A percentile compares a stretch with the other conserved stretches of the same genome.
Conservation (phyloP, 2,113 vertebrate species). For the Serinus canaria region DNA sequence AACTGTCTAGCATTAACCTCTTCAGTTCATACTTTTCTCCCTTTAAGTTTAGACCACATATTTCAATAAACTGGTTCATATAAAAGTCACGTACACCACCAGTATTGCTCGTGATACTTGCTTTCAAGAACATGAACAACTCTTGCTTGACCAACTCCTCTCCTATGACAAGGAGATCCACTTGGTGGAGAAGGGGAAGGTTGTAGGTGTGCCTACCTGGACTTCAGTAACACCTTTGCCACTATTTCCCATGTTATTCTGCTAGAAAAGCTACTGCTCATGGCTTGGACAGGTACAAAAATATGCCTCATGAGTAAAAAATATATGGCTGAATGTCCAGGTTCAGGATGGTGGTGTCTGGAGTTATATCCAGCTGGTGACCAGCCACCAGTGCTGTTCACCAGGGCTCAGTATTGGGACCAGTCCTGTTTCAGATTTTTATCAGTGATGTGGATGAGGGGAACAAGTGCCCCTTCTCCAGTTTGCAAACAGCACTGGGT, state of each 20-base stretch:
- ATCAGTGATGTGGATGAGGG: background rate
- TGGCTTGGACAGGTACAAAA: background rate
- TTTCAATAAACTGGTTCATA: background rate
- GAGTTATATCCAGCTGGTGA: background rate
- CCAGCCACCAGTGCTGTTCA: background rate
- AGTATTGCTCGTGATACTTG: background rate
- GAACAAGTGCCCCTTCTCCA: fast-evolving
- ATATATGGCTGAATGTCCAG: background rate
- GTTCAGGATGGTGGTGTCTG: background rate
- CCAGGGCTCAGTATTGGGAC: background rate
- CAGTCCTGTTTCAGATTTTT: background rate
- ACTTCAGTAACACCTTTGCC: background rate
- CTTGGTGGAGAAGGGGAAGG: background rate
- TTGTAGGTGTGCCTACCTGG: too few species aligned
- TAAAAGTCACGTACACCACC: background rate
- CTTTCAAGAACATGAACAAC: background rate
- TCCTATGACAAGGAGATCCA: too few species aligned
- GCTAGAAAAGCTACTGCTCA: background rate
- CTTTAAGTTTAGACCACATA: background rate
- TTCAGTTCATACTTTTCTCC: background rate
- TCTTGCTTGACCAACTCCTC: background rate
- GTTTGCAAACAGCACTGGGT: background rate
- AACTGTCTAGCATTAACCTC: background rate
- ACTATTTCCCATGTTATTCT: background rate
- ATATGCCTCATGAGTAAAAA: background rate